phyloP scores from a whole-genome alignment of 2,888 invertebrate genomes.

The Cheiracanthium punctorium region DNA sequence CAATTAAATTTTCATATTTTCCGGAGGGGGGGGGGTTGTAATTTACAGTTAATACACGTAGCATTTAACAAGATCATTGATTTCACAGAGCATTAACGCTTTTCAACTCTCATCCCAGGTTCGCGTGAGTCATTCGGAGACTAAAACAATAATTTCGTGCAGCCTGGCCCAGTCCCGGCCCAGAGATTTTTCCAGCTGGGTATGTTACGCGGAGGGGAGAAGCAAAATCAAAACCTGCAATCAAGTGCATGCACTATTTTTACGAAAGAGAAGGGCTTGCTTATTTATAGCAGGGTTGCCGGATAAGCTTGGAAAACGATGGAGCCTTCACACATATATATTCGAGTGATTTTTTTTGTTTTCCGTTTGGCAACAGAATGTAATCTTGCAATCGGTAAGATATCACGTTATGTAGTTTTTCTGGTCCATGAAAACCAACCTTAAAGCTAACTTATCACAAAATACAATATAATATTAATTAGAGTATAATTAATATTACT shows the following conservation, averaged over 20 bases:
- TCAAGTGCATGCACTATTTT: constrained; percentile 20
- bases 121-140: constrained; percentile 57
- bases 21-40: too few relatives aligned
- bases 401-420: too few relatives aligned
- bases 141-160: constrained; percentile 58
- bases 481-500: too few relatives aligned
- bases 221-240: constrained; percentile 64
- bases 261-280: neutral
- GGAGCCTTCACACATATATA: too few relatives aligned
- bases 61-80: neutral
- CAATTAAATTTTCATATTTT: too few relatives aligned
- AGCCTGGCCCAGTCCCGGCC: constrained; percentile 41
- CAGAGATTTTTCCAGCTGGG: constrained; percentile 24
- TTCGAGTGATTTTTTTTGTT: too few relatives aligned
- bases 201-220: constrained; percentile 34
- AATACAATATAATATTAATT: too few relatives aligned
- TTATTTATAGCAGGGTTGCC: neutral
- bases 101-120: neutral
- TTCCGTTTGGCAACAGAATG: too few relatives aligned
- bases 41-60: neutral
- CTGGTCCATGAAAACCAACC: too few relatives aligned
- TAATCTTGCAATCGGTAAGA: too few relatives aligned
- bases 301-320: neutral
- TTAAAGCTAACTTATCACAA: too few relatives aligned
- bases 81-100: constrained; percentile 6